Evolutionary conservation across 53 echinoderm and acorn worm genomes (phyloP).

Genomic region (Patiria pectinifera): DNA sequence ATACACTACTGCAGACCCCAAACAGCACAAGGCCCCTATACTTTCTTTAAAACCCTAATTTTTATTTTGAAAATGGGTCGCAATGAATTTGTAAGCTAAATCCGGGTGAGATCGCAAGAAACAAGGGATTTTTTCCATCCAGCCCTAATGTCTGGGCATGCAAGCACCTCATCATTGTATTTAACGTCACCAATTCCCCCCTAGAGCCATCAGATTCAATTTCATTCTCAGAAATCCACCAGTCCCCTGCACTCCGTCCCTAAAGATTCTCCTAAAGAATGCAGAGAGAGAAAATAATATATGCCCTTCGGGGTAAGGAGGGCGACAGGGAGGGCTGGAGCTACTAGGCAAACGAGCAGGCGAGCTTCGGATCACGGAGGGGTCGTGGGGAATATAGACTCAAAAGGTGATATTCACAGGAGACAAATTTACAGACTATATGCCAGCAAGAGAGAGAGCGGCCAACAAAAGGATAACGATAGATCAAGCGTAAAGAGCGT

Average conservation of each 20-base stretch:
- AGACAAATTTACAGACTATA: background rate
- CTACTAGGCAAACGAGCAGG: background rate
- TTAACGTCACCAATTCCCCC: background rate
- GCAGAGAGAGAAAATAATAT: background rate
- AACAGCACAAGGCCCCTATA: too few relatives aligned
- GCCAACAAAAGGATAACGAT: background rate
- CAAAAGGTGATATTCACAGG: background rate
- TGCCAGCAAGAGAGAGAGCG: background rate
- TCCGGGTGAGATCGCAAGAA: too few relatives aligned
- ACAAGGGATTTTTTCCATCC: background rate
- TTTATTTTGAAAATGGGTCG: too few relatives aligned
- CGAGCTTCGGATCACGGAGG: background rate
- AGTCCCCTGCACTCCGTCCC: background rate
- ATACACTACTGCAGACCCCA: too few relatives aligned
- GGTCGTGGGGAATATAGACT: background rate
- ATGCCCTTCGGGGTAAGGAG: background rate
- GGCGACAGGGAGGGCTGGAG: background rate
- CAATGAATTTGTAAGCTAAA: too few relatives aligned
- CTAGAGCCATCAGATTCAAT: constrained; percentile 3
- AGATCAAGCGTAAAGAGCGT: background rate
- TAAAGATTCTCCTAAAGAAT: background rate
- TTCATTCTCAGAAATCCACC: constrained; percentile 29
- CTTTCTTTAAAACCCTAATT: too few relatives aligned
- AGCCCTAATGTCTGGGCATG: background rate
- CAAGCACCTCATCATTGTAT: background rate